phyloP scores from a whole-genome alignment of 1,140 invertebrate genomes.

The Ladona fulva region DNA sequence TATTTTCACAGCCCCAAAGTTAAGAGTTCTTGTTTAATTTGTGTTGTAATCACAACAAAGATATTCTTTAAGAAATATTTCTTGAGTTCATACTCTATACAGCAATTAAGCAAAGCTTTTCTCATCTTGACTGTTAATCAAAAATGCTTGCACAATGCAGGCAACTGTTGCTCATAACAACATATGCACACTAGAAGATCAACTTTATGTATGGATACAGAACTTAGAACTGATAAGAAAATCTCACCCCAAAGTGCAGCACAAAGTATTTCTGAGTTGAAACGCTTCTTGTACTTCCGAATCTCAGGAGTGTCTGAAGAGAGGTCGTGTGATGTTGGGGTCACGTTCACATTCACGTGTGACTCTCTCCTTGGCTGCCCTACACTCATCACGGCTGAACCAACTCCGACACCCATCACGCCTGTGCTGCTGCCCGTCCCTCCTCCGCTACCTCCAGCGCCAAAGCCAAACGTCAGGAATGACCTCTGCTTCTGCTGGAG shows the following conservation, averaged over 20 bases:
- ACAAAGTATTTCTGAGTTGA: conserved; percentile 98
- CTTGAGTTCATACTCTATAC: too few species aligned
- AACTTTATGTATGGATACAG: too few species aligned
- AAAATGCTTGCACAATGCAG: too few species aligned
- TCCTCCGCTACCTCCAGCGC: conserved; percentile 53
- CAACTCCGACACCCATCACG: conserved; percentile 48
- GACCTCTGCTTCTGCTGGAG: conserved; percentile 94
- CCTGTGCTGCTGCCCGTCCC: conserved; percentile 52
- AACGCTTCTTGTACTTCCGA: conserved; percentile 94
- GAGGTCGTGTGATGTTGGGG: conserved; percentile 81
- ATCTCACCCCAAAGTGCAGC: conserved; percentile 90
- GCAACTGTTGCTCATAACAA: too few species aligned
- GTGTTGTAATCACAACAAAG: too few species aligned
- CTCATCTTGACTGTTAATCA: too few species aligned
- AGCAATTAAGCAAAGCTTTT: too few species aligned
- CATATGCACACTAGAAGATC: too few species aligned
- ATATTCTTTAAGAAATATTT: too few species aligned
- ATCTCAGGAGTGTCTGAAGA: conserved; percentile 97
- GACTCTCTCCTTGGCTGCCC: conserved; percentile 65
- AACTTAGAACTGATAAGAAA: too few species aligned
- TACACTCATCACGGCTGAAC: conserved; percentile 45
- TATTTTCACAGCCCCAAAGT: too few species aligned
- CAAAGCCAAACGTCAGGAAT: conserved; percentile 95
- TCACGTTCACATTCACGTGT: conserved; percentile 95
- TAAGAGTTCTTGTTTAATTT: too few species aligned